Conservation (phyloP, 2,797 vertebrate genomes). For the Alca torda region DNA sequence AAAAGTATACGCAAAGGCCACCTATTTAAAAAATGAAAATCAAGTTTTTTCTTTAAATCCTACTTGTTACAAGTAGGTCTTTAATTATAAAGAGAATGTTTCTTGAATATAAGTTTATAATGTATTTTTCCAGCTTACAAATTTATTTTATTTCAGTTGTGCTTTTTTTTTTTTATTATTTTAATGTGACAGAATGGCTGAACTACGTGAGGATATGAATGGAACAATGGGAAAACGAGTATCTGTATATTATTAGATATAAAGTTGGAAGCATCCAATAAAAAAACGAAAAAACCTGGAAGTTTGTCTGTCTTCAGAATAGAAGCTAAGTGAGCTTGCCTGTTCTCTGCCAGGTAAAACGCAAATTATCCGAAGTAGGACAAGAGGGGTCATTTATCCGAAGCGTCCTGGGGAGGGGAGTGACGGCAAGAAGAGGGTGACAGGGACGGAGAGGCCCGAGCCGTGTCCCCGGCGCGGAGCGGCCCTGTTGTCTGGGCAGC, state of each 20-base stretch:
- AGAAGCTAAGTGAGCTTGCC: neutral
- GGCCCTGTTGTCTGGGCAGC: neutral
- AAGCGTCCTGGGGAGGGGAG: neutral
- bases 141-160: slow-evolving; percentile 59
- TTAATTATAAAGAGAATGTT: slow-evolving; percentile 67
- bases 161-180: slow-evolving; percentile 28
- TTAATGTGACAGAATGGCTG: slow-evolving; percentile 49
- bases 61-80: slow-evolving; percentile 51
- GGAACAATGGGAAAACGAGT: slow-evolving; percentile 40
- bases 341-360: neutral
- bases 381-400: fast-evolving
- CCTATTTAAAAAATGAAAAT: slow-evolving; percentile 69
- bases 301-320: neutral
- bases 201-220: slow-evolving; percentile 56
- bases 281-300: slow-evolving; percentile 42
- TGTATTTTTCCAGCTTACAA: slow-evolving; percentile 51
- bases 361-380: neutral
- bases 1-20: slow-evolving; percentile 32
- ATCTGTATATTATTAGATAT: slow-evolving; percentile 67
- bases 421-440: neutral
- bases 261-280: slow-evolving; percentile 64
- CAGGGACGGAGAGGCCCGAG: neutral
- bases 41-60: slow-evolving; percentile 54
- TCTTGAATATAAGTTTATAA: slow-evolving; percentile 65
- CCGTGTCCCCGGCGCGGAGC: neutral